A percentile compares a stretch with the other conserved stretches of the same genome.
Evolutionary conservation across 1,140 invertebrate genomes (phyloP).

Genomic region (Diabrotica virgifera): DNA sequence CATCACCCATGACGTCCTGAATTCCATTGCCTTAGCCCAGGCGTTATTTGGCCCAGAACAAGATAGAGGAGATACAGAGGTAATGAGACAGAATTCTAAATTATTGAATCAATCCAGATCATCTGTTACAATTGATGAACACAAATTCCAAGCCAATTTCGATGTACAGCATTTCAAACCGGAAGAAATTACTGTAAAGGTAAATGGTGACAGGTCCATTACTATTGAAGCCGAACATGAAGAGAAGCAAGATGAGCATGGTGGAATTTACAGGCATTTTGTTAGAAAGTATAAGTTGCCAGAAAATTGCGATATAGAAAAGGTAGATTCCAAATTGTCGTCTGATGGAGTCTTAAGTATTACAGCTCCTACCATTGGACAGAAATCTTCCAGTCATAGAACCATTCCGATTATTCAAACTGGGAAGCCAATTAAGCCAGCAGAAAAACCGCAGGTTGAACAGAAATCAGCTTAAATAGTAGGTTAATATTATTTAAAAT

Average conservation of each 20-base stretch:
- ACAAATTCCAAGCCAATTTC: constrained; percentile 50
- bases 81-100: too few species aligned
- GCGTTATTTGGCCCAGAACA: too few species aligned
- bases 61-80: too few species aligned
- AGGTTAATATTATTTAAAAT: too few species aligned
- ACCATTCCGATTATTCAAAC: constrained; percentile 31
- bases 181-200: constrained; percentile 70
- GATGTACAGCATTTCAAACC: constrained; percentile 55
- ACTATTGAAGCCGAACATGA: constrained; percentile 70
- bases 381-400: constrained; percentile 14
- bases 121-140: constrained; percentile 51
- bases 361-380: constrained; percentile 50
- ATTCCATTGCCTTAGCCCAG: too few species aligned
- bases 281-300: constrained; percentile 63
- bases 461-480: too few species aligned
- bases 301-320: constrained; percentile 52
- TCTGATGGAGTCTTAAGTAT: constrained; percentile 62
- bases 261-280: constrained; percentile 65
- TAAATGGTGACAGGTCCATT: constrained; percentile 63
- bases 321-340: constrained; percentile 58
- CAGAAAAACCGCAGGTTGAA: too few species aligned
- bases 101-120: constrained; percentile 39
- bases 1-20: too few species aligned
- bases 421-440: constrained; percentile 26
- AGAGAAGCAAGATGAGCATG: constrained; percentile 62